Base-by-base conservation (phyloP, 2,797 vertebrate genomes). In the Hirundo rustica region DNA sequence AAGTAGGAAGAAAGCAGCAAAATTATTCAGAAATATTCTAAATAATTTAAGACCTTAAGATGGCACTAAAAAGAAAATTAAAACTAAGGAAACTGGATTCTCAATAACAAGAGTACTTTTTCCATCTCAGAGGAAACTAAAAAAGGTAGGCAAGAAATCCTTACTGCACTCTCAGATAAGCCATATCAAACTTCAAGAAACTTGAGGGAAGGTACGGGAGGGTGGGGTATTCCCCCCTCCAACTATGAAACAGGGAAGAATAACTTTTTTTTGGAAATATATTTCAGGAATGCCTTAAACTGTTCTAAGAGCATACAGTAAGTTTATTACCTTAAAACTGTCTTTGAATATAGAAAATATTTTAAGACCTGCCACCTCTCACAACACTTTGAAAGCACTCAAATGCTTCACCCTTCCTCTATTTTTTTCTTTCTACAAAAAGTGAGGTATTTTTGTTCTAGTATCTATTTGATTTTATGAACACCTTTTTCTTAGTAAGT, bases 141-240 rank as follows among this genome's bases (percentile, higher is more conserved):
- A 67, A 66, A 11, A 7, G 1, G 14, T 27, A 85, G 11, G 48
- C 7, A 71, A 65, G 18, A 78, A 68, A 57, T 71, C 55, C n/a
- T 62, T 67, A 57, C 17, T 47, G 23, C 10, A 21, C 18, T 76
- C 36, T 47, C 30, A 79, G 16, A 75, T 9, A 7, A 74, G 11
- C 7, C 48, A 27, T 57, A 92, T 42, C 16, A 85, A 89, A 83
- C 9, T 40, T 60, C 16, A 88, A 51, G n/a, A 82, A 50, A 54
- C n/a, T 38, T 27, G 21, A 44, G 27, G 5, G 14, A 66, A 44
- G 11, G 7, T 55, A 47, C 34, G 9, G 6, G 5, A 77, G 12
- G 1, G 0, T 20, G 9, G 9, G 17, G 1, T 45, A 47, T 25
- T 14, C 3, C 2, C 12, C 3, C 6, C 11, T 16, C 8, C 36